Evolutionary conservation across 2,797 vertebrate species (phyloP).

Genomic region (Sebastes kiyomatsui): DNA sequence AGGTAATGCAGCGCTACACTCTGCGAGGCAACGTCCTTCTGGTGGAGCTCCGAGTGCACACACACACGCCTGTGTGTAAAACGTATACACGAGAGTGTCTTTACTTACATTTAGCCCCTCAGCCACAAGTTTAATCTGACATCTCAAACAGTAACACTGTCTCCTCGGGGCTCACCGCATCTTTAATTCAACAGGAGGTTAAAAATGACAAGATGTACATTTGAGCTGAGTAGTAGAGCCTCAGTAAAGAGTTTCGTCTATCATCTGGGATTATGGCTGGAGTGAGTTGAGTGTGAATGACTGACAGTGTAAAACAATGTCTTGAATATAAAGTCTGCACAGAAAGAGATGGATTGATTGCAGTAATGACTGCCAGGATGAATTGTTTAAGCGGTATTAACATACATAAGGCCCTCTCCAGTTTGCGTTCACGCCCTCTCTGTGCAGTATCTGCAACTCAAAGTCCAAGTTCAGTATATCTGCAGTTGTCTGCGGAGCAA

Average conservation of each 20-base stretch:
- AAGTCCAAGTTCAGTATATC: constrained; percentile 44
- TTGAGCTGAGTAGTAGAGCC: not conserved
- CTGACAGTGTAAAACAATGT: not conserved
- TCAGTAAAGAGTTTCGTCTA: not conserved
- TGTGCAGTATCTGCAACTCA: constrained; percentile 44
- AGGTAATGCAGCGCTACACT: constrained; percentile 74
- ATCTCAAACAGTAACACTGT: constrained; percentile 12
- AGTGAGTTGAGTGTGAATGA: not conserved
- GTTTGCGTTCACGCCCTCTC: constrained; percentile 1
- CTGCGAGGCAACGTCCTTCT: constrained; percentile 63
- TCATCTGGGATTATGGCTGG: constrained; percentile 6
- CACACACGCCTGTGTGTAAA: not conserved
- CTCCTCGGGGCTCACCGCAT: not conserved
- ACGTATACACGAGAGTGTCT: not conserved
- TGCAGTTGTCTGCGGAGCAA: constrained; percentile 14
- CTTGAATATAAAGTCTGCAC: not conserved
- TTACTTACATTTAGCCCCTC: constrained; percentile 1
- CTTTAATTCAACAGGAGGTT: constrained; percentile 43
- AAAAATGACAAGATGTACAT: constrained; percentile 21
- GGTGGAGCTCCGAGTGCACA: constrained; percentile 34
- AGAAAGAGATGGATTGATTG: not conserved
- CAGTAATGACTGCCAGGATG: not conserved
- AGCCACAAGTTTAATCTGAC: constrained; percentile 22
- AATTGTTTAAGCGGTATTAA: not conserved
- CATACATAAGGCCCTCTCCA: not conserved